A percentile compares a stretch with the other conserved stretches of the same genome.
phyloP scores from a whole-genome alignment of 2,797 vertebrate species.

The Lutjanus campechanus region DNA sequence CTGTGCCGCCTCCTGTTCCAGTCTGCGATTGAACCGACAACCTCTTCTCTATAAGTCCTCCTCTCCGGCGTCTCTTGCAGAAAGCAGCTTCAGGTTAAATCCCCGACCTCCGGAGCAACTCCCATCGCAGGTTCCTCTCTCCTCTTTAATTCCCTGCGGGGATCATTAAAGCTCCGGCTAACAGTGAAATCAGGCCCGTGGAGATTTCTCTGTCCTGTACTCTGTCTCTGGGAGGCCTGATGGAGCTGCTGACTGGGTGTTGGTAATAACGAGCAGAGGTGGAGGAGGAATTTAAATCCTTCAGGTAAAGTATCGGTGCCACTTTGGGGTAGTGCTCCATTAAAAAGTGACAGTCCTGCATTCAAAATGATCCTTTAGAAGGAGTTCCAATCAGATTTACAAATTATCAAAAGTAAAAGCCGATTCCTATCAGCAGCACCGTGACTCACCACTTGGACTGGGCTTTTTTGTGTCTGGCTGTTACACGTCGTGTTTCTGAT shows the following conservation, averaged over 20 bases:
- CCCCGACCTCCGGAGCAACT: conserved; percentile 36
- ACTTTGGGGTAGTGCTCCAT: neutral
- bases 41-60: conserved; percentile 19
- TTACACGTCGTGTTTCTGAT: no score
- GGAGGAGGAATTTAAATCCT: conserved; percentile 41
- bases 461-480: neutral
- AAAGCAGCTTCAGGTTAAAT: conserved; percentile 37
- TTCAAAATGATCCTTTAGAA: neutral
- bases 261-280: conserved; percentile 50
- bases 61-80: conserved; percentile 14
- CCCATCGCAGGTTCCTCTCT: conserved; percentile 34
- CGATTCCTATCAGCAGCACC: neutral
- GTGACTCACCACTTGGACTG: neutral
- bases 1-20: conserved; percentile 2
- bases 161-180: conserved; percentile 70
- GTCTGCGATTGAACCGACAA: conserved; percentile 27
- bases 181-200: conserved; percentile 38
- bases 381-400: neutral
- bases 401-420: neutral
- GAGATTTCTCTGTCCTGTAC: conserved; percentile 38
- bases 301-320: conserved; percentile 29
- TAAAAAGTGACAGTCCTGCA: conserved; percentile 16
- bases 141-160: conserved; percentile 53
- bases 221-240: conserved; percentile 21
- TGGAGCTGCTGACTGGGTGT: conserved; percentile 33